Evolutionary conservation across 2,888 invertebrate genomes (phyloP), one percentile per base, ranked within the genome.

Genomic region (Epinotia brunnichana): DNA sequence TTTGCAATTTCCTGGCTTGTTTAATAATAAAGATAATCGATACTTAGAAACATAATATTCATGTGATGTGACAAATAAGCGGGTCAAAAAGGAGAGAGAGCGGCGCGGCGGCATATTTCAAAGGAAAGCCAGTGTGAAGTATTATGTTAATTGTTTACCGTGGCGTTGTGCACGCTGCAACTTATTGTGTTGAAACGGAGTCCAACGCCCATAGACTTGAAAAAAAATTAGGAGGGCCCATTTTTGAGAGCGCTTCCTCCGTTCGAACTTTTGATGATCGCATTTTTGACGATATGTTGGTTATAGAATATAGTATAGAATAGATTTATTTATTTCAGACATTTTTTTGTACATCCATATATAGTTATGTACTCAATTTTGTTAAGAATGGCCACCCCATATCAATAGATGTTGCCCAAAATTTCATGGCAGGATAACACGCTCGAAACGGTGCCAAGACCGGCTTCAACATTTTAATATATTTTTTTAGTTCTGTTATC

Each of bases 121-220:
- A 90, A 90, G 83, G 74, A 76, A 79, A 79, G 76, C 69, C 76
- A 70, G 77, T 79, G 86, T 82, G 78, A 82, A 88, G 90, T 57
- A 85, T 82, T 92, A 92, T 92, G 90, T 76, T 91, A 91, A 92
- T 92, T 91, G 90, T 89, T 92, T 91, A 91, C 88, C 89, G 90
- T 90, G 83, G 87, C 89, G 80, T 90, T 89, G 90, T 86, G 87
- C 86, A 84, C 88, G 81, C 81, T 78, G 86, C 83, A 83, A 82
- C 80, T 82, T 83, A 86, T 87, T 87, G 82, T 89, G 82, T 79
- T 77, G 78, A 80, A 83, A 84, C 78, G 78, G 84, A 82, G 80
- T 80, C 74, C 76, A 77, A 75, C 76, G 76, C 77, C 82, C 86
- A 87, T 80, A 87, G 87, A 87, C 77, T 75, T 77, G 57, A 73